These are phyloP conservation scores for Aphaenogaster rudis DNA, from an alignment of 1,140 invertebrate species.

Conservation along the genomic window DNA sequence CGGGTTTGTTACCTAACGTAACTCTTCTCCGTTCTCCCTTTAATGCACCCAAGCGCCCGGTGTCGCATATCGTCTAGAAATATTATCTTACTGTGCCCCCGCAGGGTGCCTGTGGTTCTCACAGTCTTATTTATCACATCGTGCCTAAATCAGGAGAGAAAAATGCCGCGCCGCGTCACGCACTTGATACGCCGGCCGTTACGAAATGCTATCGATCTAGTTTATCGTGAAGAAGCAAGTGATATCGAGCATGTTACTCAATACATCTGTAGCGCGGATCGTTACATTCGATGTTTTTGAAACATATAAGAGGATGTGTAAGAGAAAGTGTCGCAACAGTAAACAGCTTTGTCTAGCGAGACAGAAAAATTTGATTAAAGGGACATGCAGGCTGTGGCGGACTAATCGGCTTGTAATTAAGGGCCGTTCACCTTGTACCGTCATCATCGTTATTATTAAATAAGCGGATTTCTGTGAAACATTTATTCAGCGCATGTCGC, in stretches of 20 bases:
- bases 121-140: constrained; percentile 57
- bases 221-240: not conserved
- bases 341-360: constrained; percentile 48
- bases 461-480: constrained; percentile 17
- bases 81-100: constrained; percentile 74
- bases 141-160: constrained; percentile 28
- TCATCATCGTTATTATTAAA: constrained; percentile 58
- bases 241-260: not conserved
- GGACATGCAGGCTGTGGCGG: constrained; percentile 66
- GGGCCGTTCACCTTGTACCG: constrained; percentile 81
- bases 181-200: not conserved
- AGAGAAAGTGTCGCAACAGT: not conserved
- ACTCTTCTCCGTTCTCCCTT: constrained; percentile 32
- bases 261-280: not conserved
- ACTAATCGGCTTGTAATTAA: constrained; percentile 81
- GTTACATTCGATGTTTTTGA: not conserved
- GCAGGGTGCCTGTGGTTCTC: constrained; percentile 73
- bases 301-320: constrained; percentile 2
- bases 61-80: constrained; percentile 74
- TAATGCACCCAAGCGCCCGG: constrained; percentile 49
- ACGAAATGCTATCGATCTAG: constrained; percentile 10
- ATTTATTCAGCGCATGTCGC: not conserved
- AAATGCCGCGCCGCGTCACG: not conserved
- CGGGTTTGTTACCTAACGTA: constrained; percentile 77
- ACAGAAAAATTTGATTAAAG: constrained; percentile 81